These are phyloP conservation scores for Drosophila setifemur DNA, from an alignment of 1,140 invertebrate genomes.

Conservation along the genomic window DNA sequence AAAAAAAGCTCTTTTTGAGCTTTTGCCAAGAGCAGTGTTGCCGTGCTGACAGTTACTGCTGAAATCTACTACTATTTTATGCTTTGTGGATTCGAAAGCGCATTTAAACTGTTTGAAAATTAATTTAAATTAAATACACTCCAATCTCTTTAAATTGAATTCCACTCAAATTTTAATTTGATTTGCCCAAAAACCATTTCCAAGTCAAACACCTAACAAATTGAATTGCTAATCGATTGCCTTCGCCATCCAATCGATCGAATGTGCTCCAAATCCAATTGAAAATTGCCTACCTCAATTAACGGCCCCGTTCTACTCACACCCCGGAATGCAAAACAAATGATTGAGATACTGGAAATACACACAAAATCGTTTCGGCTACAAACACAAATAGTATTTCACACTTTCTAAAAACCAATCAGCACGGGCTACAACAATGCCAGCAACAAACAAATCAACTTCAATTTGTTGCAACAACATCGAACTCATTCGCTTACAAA, in stretches of 20 bases:
- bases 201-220: slow-evolving; percentile 7
- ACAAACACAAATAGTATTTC: slow-evolving; percentile 48
- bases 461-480: slow-evolving; percentile 66
- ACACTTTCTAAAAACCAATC: slow-evolving; percentile 75
- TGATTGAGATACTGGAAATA: slow-evolving; percentile 12
- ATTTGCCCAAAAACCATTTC: background rate
- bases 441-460: slow-evolving; percentile 65
- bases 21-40: slow-evolving; percentile 50
- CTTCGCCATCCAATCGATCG: slow-evolving; percentile 31
- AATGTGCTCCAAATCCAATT: slow-evolving; percentile 41
- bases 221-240: slow-evolving; percentile 40
- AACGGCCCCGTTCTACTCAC: slow-evolving; percentile 26
- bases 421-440: slow-evolving; percentile 40
- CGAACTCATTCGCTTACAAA: slow-evolving; percentile 25
- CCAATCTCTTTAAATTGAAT: background rate
- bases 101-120: background rate
- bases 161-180: background rate
- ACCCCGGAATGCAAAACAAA: slow-evolving; percentile 15
- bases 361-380: slow-evolving; percentile 2
- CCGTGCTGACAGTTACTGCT: slow-evolving; percentile 14
- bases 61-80: slow-evolving; percentile 11
- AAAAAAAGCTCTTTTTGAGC: slow-evolving; percentile 24
- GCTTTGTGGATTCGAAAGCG: background rate
- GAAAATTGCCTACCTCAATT: slow-evolving; percentile 69
- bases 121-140: background rate